Evolutionary conservation across 1,140 invertebrate genomes (phyloP).

Genomic region (Cotesia glomerata): DNA sequence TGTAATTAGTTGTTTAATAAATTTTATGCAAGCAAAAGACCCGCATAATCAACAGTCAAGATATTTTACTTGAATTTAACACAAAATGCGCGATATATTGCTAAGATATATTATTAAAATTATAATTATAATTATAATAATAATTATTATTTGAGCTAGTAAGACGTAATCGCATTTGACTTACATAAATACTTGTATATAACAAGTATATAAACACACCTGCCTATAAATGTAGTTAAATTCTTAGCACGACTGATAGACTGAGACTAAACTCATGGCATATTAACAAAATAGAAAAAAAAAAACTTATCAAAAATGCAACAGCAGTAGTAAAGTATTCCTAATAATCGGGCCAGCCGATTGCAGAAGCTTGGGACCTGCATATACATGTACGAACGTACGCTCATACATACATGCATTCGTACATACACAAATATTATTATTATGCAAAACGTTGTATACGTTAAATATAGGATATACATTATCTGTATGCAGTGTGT

Average conservation of each 20-base stretch:
- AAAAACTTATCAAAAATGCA: not conserved
- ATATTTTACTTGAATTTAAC: too few relatives aligned
- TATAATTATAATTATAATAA: too few relatives aligned
- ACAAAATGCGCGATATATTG: too few relatives aligned
- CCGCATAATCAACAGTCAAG: too few relatives aligned
- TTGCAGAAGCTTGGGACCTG: not conserved
- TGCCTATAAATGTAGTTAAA: conserved; percentile 1
- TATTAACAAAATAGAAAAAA: conserved; percentile 2
- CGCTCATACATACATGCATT: not conserved
- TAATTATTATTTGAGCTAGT: not conserved
- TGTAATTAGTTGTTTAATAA: conserved; percentile 14
- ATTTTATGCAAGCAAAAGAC: not conserved
- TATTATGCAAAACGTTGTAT: not conserved
- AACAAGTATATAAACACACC: not conserved
- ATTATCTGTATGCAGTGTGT: not conserved
- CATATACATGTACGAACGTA: not conserved
- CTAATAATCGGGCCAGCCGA: conserved; percentile 5
- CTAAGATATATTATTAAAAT: not conserved
- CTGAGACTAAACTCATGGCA: conserved; percentile 6
- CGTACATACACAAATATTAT: not conserved
- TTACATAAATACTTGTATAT: not conserved
- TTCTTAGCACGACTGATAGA: not conserved
- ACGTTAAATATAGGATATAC: not conserved
- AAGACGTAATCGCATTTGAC: not conserved
- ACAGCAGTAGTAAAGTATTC: not conserved